Base-by-base conservation (phyloP, 2,888 invertebrate species). In the Drosophila buzzatii region DNA sequence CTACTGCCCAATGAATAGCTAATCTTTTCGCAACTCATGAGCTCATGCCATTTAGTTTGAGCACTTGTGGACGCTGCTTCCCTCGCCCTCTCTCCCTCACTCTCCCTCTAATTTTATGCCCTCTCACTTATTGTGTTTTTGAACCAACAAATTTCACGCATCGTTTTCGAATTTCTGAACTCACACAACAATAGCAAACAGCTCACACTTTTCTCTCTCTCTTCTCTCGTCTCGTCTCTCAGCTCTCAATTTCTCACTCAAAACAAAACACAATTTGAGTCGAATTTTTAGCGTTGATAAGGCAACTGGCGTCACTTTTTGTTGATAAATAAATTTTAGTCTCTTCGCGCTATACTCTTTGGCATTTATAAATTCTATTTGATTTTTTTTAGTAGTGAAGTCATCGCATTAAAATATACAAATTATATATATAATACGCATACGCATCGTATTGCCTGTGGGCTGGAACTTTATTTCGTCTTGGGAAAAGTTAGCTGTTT, bases 61-160 rank as follows among this genome's bases (percentile, higher is more conserved):
- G 62, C 56, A 53, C 51, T 39, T 42, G 45, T 18, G 53, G 31
- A 20, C 8, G 14, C 49, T 3, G 7, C 41, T 39, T 8, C 7
- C 2, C 53, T 3, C n/a, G n/a, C 39, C 0, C 6, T 10, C 27
- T 16, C 39, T 2, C n/a, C 23, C 16, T 9, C 35, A 6, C 3
- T 33, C n/a, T 10, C 18, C 31, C 8, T 12, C 10, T 33, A 14
- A 41, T 20, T 52, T 39, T 6, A 56, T 18, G 18, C 59, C 41
- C 49, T 49, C 64, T 72, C 76, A 73, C 86, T 85, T 89, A 81
- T 79, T 85, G 86, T 85, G 73, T 78, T 84, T 82, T 14, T 37
- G 71, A 66, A 23, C 69, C 76, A 76, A 73, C 83, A 76, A 83
- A 82, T 79, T 86, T 81, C 71, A 81, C 82, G 89, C 88, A 79